Evolutionary conservation across 2,113 vertebrate genomes (phyloP).

Genomic region (Seriola quinqueradiata): DNA sequence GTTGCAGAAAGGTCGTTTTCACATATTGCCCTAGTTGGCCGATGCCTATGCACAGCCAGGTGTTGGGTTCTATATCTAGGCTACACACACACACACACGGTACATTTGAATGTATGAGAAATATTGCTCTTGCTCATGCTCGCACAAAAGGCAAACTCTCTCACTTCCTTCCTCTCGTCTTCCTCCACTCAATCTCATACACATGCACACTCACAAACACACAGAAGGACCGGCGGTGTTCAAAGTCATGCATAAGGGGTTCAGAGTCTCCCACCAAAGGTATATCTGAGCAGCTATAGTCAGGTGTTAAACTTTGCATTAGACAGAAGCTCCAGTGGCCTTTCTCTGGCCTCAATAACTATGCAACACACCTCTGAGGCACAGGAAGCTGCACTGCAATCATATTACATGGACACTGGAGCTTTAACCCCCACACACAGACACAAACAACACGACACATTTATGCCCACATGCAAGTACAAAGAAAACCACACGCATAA

Average conservation of each 20-base stretch:
- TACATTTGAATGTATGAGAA: background rate
- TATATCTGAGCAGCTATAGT: conserved; percentile 53
- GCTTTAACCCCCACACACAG: conserved; percentile 45
- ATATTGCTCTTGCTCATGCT: background rate
- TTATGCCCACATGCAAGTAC: conserved; percentile 20
- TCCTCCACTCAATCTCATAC: background rate
- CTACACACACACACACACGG: background rate
- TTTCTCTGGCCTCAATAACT: conserved; percentile 70
- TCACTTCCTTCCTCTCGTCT: conserved; percentile 7
- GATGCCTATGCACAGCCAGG: conserved; percentile 20
- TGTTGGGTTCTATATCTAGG: conserved; percentile 13
- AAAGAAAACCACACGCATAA: conserved; percentile 13
- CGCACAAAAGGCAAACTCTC: background rate
- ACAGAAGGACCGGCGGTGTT: conserved; percentile 35
- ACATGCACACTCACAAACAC: conserved; percentile 7
- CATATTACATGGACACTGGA: conserved; percentile 54
- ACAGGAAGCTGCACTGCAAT: conserved; percentile 59
- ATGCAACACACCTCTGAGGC: conserved; percentile 55
- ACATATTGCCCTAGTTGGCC: conserved; percentile 51
- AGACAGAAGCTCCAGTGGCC: conserved; percentile 57
- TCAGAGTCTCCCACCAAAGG: conserved; percentile 36
- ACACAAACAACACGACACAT: conserved; percentile 32
- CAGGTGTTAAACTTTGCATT: conserved; percentile 70
- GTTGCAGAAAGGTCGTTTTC: conserved; percentile 55
- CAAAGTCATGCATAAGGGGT: conserved; percentile 49